Conservation (phyloP, 2,113 vertebrate species). For the Festucalex cinctus region DNA sequence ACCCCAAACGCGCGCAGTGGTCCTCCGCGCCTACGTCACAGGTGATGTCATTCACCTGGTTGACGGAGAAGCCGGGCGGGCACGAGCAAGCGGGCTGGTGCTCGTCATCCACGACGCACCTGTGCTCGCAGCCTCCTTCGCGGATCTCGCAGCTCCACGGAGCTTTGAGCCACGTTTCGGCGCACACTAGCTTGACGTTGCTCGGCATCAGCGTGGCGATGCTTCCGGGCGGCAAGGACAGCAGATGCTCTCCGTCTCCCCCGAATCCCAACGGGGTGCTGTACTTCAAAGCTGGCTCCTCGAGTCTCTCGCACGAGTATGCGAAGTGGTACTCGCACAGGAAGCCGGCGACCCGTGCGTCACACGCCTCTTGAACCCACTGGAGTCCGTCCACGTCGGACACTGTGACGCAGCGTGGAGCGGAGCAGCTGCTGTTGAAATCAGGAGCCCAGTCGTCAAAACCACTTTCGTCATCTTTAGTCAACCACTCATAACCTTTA, state of each 20-base stretch:
- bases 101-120: constrained; percentile 13
- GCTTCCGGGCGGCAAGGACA: constrained; percentile 36
- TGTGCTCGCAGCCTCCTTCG: constrained; percentile 51
- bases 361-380: constrained; percentile 48
- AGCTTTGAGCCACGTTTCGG: constrained; percentile 41
- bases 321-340: constrained; percentile 49
- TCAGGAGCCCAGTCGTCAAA: constrained; percentile 48
- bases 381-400: constrained; percentile 25
- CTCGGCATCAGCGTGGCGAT: constrained; percentile 17
- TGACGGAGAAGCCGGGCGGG: constrained; percentile 25
- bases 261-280: constrained; percentile 13
- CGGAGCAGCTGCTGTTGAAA: constrained; percentile 36
- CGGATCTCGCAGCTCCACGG: constrained; percentile 62
- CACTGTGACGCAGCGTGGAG: constrained; percentile 52
- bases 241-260: not conserved
- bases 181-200: constrained; percentile 41
- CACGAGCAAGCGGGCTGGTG: constrained; percentile 44
- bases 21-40: constrained; percentile 27
- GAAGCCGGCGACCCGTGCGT: constrained; percentile 21
- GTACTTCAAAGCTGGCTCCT: constrained; percentile 26
- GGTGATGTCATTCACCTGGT: constrained; percentile 26
- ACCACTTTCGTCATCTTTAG: constrained; percentile 34
- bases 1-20: constrained; percentile 35
- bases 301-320: constrained; percentile 15
- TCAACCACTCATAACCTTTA: constrained; percentile 58